A percentile compares a stretch with the other conserved stretches of the same genome.
Evolutionary conservation across 2,888 invertebrate genomes (phyloP).

Genomic region (Argynnis bischoffii): DNA sequence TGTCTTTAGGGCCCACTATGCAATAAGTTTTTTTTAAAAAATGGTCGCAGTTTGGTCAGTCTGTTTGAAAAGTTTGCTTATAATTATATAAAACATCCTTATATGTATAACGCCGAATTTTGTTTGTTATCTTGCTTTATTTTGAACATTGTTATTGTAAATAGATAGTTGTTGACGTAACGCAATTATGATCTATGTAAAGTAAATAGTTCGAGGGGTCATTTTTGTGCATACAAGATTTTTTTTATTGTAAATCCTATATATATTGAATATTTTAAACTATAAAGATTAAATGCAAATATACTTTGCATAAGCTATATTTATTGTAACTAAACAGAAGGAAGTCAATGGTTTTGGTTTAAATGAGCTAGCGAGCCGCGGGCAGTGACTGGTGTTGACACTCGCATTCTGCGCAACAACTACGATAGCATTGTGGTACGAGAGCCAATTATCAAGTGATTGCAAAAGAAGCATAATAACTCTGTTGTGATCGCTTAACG

Average conservation of each 20-base stretch:
- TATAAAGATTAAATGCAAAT: too few relatives aligned
- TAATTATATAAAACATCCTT: neutral
- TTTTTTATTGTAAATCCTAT: neutral
- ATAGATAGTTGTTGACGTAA: constrained; percentile 34
- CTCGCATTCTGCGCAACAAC: constrained; percentile 6
- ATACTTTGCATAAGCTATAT: neutral
- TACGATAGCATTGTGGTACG: neutral
- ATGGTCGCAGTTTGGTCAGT: constrained; percentile 30
- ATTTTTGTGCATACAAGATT: constrained; percentile 5
- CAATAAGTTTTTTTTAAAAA: constrained; percentile 34
- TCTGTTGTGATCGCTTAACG: constrained; percentile 75
- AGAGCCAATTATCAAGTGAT: constrained; percentile 11
- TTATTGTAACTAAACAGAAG: neutral
- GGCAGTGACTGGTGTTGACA: constrained; percentile 5
- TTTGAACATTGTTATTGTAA: constrained; percentile 38
- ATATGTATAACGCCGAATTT: constrained; percentile 6
- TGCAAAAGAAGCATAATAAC: constrained; percentile 61
- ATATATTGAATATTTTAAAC: too few relatives aligned
- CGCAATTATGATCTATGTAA: constrained; percentile 16
- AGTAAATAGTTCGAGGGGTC: constrained; percentile 2
- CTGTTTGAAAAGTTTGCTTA: constrained; percentile 26
- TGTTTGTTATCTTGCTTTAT: constrained; percentile 12
- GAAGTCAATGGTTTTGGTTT: constrained; percentile 1
- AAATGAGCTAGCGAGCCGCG: constrained; percentile 2
- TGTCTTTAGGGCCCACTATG: constrained; percentile 41